phyloP scores from a whole-genome alignment of 2,113 vertebrate species.

The Clinocottus analis region DNA sequence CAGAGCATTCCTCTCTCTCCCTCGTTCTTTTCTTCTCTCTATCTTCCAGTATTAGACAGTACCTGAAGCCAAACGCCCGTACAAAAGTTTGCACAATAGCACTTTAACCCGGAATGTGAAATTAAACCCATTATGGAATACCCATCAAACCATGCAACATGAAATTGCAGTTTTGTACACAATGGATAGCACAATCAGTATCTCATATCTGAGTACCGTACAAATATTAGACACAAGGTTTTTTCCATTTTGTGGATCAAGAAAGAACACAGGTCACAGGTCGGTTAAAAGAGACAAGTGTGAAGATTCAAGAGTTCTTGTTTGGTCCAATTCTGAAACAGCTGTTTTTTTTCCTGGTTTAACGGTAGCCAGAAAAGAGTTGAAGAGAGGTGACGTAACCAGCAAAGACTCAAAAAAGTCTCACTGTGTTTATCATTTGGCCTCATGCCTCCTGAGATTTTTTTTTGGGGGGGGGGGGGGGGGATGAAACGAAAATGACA shows the following conservation, averaged over 20 bases:
- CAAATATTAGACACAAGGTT: background rate
- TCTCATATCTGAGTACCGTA: no score
- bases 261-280: no score
- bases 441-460: slow-evolving; percentile 26
- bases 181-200: background rate
- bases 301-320: slow-evolving; percentile 2
- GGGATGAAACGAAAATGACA: background rate
- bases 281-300: background rate
- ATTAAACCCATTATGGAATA: background rate
- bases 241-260: background rate
- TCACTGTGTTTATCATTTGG: slow-evolving; percentile 13
- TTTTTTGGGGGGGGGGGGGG: no score
- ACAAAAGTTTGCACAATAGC: slow-evolving; percentile 15
- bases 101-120: slow-evolving; percentile 4
- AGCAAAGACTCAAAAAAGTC: slow-evolving; percentile 41
- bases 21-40: slow-evolving; percentile 3
- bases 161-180: background rate
- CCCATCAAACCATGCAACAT: slow-evolving; percentile 1
- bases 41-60: slow-evolving; percentile 40
- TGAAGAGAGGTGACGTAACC: slow-evolving; percentile 44
- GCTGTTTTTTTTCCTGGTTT: slow-evolving; percentile 2
- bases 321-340: slow-evolving; percentile 7
- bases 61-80: slow-evolving; percentile 65
- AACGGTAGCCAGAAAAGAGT: slow-evolving; percentile 19
- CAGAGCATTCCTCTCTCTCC: slow-evolving; percentile 75